A percentile compares a stretch with the other conserved stretches of the same genome.
phyloP scores from a whole-genome alignment of 1,140 invertebrate genomes.

The Lepidurus couesii region DNA sequence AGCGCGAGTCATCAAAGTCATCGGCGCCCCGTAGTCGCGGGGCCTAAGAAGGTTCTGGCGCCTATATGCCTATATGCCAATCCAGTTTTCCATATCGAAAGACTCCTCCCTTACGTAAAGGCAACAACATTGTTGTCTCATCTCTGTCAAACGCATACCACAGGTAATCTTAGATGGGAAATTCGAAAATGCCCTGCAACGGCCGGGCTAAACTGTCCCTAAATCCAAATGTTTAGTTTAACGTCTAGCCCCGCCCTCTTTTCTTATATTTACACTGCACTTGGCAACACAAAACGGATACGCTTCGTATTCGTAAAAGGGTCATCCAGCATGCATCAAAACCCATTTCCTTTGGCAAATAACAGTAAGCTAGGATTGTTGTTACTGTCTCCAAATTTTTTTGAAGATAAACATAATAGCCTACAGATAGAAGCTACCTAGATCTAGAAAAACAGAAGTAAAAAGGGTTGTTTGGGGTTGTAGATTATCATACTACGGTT shows the following conservation, averaged over 20 bases:
- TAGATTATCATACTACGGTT: no score
- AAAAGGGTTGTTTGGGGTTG: no score
- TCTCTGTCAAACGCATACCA: neutral
- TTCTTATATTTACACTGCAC: conserved; percentile 1
- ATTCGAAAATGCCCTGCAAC: no score
- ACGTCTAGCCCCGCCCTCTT: neutral
- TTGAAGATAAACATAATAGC: neutral
- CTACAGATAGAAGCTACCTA: neutral
- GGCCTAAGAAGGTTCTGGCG: conserved; percentile 8
- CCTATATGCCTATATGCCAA: neutral
- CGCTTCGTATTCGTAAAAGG: neutral
- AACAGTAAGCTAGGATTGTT: neutral
- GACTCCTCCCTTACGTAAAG: neutral
- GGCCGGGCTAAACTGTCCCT: no score
- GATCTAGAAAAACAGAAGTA: no score
- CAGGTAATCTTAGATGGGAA: neutral
- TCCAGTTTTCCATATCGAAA: conserved; percentile 19
- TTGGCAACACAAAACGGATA: neutral
- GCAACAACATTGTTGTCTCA: neutral
- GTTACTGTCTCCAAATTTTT: neutral
- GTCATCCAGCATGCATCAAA: no score
- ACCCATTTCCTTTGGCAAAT: conserved; percentile 1
- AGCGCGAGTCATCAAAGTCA: conserved; percentile 21
- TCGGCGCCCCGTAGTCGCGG: conserved; percentile 11
- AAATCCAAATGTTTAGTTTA: no score